These are phyloP conservation scores for Platycercus adscitus DNA, from an alignment of 2,113 vertebrate species.

Conservation along the genomic window DNA sequence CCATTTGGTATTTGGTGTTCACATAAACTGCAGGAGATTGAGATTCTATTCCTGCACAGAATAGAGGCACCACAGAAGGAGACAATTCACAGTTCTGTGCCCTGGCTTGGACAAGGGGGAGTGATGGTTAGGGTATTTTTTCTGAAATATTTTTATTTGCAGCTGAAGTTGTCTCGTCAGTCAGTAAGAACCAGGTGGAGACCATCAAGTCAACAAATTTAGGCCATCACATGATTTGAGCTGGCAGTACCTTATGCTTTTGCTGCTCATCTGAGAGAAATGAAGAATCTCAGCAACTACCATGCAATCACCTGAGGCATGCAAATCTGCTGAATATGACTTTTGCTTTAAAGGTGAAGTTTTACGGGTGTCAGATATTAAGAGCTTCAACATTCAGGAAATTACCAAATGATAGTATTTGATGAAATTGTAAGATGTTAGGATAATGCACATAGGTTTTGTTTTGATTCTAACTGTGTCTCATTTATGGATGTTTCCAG, in stretches of 20 bases:
- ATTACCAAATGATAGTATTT: neutral
- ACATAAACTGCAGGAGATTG: neutral
- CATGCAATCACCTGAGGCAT: neutral
- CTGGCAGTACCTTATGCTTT: neutral
- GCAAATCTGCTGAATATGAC: neutral
- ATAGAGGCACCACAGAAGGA: neutral
- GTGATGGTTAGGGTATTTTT: neutral
- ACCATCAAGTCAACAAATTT: neutral
- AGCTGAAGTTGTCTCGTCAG: neutral
- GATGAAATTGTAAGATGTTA: neutral
- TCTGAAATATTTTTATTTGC: neutral
- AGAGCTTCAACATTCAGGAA: neutral
- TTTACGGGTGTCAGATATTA: neutral
- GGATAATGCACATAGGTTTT: neutral
- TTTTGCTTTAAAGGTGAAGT: neutral
- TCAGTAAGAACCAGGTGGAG: neutral
- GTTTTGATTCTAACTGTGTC: neutral
- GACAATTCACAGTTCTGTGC: neutral
- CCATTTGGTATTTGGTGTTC: neutral
- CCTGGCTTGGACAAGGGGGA: neutral
- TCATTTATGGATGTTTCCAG: neutral
- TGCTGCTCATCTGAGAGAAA: neutral
- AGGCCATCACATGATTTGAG: neutral
- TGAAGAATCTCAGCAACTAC: neutral
- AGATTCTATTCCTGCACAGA: neutral